Conservation (phyloP, 2,888 invertebrate species). For the Polyploca ridens region DNA sequence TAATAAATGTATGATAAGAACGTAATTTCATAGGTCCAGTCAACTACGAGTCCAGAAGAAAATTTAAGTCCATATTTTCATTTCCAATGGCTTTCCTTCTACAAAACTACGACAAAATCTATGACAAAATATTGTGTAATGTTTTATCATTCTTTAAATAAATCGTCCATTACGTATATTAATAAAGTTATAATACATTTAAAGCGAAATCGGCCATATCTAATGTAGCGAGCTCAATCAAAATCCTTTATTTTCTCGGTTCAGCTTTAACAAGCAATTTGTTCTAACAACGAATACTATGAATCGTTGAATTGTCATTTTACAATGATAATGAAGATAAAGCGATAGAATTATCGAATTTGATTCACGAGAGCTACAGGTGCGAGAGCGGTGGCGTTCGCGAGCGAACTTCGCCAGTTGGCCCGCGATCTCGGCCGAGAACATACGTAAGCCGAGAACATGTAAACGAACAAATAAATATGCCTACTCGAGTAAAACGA, state of each 20-base stretch:
- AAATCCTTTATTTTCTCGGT: neutral
- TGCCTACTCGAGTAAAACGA: conserved; percentile 14
- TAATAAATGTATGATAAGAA: too few relatives aligned
- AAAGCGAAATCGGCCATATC: neutral
- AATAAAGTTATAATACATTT: too few relatives aligned
- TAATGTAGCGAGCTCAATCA: neutral
- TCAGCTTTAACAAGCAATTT: neutral
- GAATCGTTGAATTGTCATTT: neutral
- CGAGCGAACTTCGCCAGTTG: conserved; percentile 34
- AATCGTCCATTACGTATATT: too few relatives aligned
- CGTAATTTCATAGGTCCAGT: too few relatives aligned
- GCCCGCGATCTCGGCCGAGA: conserved; percentile 33
- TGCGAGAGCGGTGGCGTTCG: conserved; percentile 34
- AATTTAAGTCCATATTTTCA: neutral
- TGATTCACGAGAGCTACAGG: conserved; percentile 41
- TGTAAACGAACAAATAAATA: neutral
- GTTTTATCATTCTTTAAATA: too few relatives aligned
- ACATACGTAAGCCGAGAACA: conserved; percentile 32
- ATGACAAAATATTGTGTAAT: too few relatives aligned
- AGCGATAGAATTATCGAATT: conserved; percentile 8
- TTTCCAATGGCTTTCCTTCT: too few relatives aligned
- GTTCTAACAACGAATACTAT: neutral
- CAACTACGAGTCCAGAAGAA: too few relatives aligned
- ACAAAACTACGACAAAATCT: too few relatives aligned
- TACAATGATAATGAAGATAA: conserved; percentile 7